Evolutionary conservation across 2,113 vertebrate genomes (phyloP).

Genomic region (Redunca redunca): DNA sequence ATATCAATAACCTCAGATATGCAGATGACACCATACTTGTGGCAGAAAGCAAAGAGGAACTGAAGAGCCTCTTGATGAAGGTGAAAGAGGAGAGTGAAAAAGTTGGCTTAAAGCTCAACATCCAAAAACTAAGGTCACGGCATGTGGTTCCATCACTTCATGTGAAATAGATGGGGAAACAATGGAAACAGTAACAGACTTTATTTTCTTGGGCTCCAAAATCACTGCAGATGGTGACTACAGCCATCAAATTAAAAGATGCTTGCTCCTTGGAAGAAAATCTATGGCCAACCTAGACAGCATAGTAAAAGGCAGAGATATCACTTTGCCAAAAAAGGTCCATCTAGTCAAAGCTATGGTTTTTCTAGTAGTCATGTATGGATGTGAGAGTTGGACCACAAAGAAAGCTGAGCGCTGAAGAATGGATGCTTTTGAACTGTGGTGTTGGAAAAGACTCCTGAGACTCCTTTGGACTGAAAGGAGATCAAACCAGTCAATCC

Average conservation of each 20-base stretch:
- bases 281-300: neutral
- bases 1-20: neutral
- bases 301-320: neutral
- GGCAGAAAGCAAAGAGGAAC: neutral
- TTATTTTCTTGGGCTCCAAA: neutral
- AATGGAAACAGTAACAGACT: neutral
- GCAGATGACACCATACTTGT: neutral
- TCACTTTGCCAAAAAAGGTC: neutral
- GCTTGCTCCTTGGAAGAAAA: neutral
- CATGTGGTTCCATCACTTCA: neutral
- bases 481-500: neutral
- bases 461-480: neutral
- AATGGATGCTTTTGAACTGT: neutral
- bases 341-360: neutral
- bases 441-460: neutral
- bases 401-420: neutral
- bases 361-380: neutral
- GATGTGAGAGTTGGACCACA: neutral
- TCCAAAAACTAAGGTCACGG: neutral
- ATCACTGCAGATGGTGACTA: neutral
- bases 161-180: neutral
- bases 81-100: neutral
- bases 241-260: neutral
- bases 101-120: neutral
- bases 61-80: neutral